phyloP scores from a whole-genome alignment of 2,797 vertebrate species.

The Anniella stebbinsi region DNA sequence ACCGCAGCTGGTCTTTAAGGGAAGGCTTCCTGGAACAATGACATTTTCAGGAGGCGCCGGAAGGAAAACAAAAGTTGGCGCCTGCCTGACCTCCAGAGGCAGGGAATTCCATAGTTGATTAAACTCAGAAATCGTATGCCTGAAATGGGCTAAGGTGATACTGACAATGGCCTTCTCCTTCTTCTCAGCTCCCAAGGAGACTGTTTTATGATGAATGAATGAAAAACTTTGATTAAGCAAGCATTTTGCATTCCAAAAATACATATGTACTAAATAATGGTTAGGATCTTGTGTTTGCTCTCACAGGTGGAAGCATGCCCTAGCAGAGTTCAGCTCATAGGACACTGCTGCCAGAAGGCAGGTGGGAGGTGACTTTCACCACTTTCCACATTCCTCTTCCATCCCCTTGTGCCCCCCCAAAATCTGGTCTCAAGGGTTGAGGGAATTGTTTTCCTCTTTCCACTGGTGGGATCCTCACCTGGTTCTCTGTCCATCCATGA shows the following conservation, averaged over 20 bases:
- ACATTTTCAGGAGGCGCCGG: too few species aligned
- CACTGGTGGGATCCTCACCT: background rate
- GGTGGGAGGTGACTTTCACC: background rate
- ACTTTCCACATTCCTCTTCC: background rate
- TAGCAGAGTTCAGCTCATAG: background rate
- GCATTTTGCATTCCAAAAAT: background rate
- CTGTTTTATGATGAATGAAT: background rate
- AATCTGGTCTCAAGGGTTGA: background rate
- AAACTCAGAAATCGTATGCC: background rate
- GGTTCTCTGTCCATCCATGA: background rate
- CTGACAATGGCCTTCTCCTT: background rate
- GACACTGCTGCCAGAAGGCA: background rate
- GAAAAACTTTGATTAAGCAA: too few species aligned
- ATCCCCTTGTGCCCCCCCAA: background rate
- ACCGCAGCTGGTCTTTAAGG: too few species aligned
- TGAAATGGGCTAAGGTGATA: background rate
- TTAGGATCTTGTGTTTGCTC: fast-evolving
- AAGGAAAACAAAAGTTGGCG: too few species aligned
- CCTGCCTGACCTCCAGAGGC: too few species aligned
- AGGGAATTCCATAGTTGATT: too few species aligned
- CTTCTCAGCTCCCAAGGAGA: background rate
- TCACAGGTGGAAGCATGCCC: background rate
- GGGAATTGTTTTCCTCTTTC: background rate
- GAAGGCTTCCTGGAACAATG: too few species aligned
- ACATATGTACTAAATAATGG: background rate